Percentiles rank a stretch among this genome's conserved stretches.
These are phyloP conservation scores for Pangasius larnaudii DNA, from an alignment of 2,797 vertebrate species.

Conservation along the genomic window DNA sequence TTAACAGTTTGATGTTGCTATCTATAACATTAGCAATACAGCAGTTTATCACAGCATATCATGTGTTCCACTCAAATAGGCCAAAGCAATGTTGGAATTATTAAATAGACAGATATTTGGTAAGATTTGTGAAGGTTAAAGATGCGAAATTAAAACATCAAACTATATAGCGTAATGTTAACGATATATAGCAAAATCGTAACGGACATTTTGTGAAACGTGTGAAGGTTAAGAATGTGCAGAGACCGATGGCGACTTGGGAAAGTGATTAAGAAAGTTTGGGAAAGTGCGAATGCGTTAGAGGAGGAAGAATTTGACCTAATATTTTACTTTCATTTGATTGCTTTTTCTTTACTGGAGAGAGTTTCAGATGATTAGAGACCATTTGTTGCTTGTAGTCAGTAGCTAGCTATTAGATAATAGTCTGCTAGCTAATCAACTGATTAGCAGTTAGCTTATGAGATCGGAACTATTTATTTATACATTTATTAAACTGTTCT, in stretches of 20 bases:
- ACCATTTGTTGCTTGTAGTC: not conserved
- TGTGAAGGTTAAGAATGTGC: slow-evolving; percentile 59
- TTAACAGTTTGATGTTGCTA: not conserved
- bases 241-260: slow-evolving; percentile 44
- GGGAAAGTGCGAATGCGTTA: slow-evolving; percentile 68
- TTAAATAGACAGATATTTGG: not conserved
- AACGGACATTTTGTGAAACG: not conserved
- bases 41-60: not conserved
- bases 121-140: not conserved
- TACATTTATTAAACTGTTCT: not conserved
- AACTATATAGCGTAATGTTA: not conserved
- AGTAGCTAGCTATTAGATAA: not conserved
- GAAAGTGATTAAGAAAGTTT: slow-evolving; percentile 72
- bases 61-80: not conserved
- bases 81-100: not conserved
- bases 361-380: not conserved
- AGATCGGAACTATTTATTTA: not conserved
- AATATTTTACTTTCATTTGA: not conserved
- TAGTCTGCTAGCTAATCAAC: not conserved
- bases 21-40: not conserved
- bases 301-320: slow-evolving; percentile 49
- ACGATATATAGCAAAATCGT: not conserved
- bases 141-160: not conserved
- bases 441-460: not conserved
- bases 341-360: not conserved